Evolutionary conservation across 2,797 vertebrate genomes (phyloP).

Genomic region (Meriones psammophilus): DNA sequence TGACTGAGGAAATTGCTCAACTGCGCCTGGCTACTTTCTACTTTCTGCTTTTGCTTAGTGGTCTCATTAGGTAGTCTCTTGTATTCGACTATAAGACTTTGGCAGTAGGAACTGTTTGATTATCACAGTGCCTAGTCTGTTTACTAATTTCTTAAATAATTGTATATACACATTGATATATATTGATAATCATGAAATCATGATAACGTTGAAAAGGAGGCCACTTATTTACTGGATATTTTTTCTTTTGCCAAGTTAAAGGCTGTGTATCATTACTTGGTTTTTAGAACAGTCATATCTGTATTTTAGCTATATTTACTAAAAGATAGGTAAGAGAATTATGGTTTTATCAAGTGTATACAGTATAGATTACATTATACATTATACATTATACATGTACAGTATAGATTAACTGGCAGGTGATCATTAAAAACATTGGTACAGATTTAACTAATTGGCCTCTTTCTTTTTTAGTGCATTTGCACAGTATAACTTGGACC

Average conservation of each 20-base stretch:
- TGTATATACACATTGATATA: not conserved
- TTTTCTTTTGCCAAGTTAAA: conserved; percentile 61
- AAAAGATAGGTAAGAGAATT: conserved; percentile 14
- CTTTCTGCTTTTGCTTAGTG: conserved; percentile 17
- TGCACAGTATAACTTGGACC: conserved; percentile 99
- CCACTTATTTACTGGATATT: not conserved
- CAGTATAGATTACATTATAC: not conserved
- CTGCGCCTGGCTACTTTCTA: conserved; percentile 8
- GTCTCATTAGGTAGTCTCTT: not conserved
- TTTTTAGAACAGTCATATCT: conserved; percentile 60
- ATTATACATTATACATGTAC: not conserved
- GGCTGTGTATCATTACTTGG: not conserved
- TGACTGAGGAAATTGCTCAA: too few relatives aligned
- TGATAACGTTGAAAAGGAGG: conserved; percentile 4
- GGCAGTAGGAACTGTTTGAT: not conserved
- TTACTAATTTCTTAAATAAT: conserved; percentile 32
- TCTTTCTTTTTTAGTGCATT: conserved; percentile 92
- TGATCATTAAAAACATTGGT: conserved; percentile 18
- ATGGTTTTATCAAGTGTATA: conserved; percentile 55
- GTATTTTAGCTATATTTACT: conserved; percentile 5
- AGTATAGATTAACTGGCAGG: conserved; percentile 50
- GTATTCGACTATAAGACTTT: not conserved
- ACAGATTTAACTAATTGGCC: conserved; percentile 59
- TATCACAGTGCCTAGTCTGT: not conserved
- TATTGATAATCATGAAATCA: conserved; percentile 24